Evolutionary conservation across 2,797 vertebrate genomes (phyloP).

Genomic region (Enteromius radiatus): DNA sequence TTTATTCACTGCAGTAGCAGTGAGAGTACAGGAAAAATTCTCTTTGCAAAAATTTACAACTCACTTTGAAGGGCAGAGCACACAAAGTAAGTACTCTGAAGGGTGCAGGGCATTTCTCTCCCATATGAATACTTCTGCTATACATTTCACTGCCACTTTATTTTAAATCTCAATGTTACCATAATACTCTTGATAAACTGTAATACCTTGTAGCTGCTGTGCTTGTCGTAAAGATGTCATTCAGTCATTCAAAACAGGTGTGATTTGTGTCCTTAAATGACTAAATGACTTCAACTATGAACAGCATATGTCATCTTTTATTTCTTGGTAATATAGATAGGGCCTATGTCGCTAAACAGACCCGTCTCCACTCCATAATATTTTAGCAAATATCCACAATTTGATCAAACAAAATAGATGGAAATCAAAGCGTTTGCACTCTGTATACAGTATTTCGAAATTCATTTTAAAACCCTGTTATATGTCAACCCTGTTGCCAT

Average conservation of each 20-base stretch:
- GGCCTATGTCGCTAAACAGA: not conserved
- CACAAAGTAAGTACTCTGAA: constrained; percentile 5
- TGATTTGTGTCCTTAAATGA: not conserved
- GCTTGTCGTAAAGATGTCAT: not conserved
- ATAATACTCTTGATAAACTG: not conserved
- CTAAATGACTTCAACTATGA: not conserved
- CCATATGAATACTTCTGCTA: not conserved
- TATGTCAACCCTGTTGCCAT: not conserved
- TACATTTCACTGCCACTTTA: not conserved
- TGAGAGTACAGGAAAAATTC: not conserved
- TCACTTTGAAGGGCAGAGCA: not conserved
- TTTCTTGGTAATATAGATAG: not conserved
- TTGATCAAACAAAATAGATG: not conserved
- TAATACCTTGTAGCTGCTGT: not conserved
- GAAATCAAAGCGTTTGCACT: not conserved
- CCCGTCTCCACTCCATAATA: too few species aligned
- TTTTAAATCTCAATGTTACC: not conserved
- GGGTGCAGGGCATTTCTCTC: not conserved
- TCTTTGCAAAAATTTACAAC: not conserved
- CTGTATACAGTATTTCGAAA: not conserved
- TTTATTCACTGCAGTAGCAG: not conserved
- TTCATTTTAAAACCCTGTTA: not conserved
- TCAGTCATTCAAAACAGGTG: not conserved
- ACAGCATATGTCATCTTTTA: not conserved
- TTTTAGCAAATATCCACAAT: not conserved